Evolutionary conservation across 2,888 invertebrate genomes (phyloP), one percentile per base, ranked within the genome.

Genomic region (Netelia inedita): DNA sequence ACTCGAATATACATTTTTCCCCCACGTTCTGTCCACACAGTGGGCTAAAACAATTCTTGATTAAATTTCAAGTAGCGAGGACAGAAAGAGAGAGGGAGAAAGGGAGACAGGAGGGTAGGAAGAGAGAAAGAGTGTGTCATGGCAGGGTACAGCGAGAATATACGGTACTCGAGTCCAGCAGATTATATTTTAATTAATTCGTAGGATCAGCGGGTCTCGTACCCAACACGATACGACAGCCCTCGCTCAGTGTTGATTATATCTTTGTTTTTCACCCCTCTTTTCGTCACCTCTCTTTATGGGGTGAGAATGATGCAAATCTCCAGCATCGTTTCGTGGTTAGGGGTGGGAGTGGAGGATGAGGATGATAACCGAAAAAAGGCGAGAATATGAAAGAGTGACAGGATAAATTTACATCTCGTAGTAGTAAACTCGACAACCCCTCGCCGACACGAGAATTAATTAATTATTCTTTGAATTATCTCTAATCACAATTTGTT

Each of bases 181-280:
- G 79, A 85, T 81, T 78, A 81, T 82, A 75, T 83, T 84, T 84
- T 84, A 84, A 84, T 84, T 78, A 81, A 84, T 84, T 81, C 74
- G 72, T 63, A 74, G 83, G 69, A 74, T 83, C 78, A 74, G 63
- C 76, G 78, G 1, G 59, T 68, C 63, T 53, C 53, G 59, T 61
- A 78, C 65, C 3, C 41, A n/a, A 75, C 78, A 65, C 65, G 82
- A 78, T 78, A 74, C 65, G 73, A 79, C 84, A 71, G 53, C 35
- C 41, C 65, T 50, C 43, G 59, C 35, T 55, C 53, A 23, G 14
- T 16, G 65, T 82, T 72, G 65, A 85, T 85, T 85, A 74, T 79
- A 73, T 57, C 59, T 73, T 46, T 72, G 5, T 19, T 16, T 23
- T 35, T 50, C 16, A 21, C 55, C 8, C 11, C 5, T 53, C 41